Evolutionary conservation across 2,113 vertebrate genomes (phyloP), one percentile per base, ranked within the genome.

Genomic region (Mustela nigripes): DNA sequence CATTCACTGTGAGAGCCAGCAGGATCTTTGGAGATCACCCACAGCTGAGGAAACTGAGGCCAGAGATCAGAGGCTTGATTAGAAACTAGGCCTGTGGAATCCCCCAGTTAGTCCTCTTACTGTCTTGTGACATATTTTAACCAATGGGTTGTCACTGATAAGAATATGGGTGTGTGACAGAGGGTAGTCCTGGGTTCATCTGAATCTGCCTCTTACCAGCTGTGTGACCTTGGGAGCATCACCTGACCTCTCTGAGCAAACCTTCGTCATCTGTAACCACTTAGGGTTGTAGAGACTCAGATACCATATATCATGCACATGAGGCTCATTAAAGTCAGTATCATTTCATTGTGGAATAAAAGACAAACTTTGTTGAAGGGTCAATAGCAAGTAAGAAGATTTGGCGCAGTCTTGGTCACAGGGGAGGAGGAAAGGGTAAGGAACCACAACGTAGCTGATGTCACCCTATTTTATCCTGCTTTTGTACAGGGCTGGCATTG

Each of bases 311-410:
- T 80, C 60, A 11, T 15, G 33, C 28, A 56, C 33, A 56, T 5
- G 8, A 11, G 5, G 6, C 36, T 91, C 5, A 14, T 33, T 81
- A 71, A 86, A 82, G 7, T 14, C 53, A 65, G 48, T 36, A 79
- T 71, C n/a, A 50, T 83, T 81, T 81, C 81, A 88, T n/a, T 71
- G 56, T 67, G 60, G 78, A 86, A n/a, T 84, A 74, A 78, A 91
- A 85, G 22, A 45, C 18, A 45, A 50, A 88, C 71, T 92, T 83
- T 48, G 48, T 26, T 74, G 74, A 39, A 67, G 24, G 42, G 62
- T 42, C 31, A 33, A 14, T 74, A 63, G 33, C 42, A n/a, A 89
- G 19, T 8, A 36, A 84, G 45, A 78, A 36, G 16, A 60, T 79
- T 53, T 73, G 60, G 5, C 33, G 36, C 33, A 87, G n/a, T 42